Percentiles rank a stretch among this genome's conserved stretches.
Evolutionary conservation across 2,888 invertebrate species (phyloP).

Genomic region (Hybos culiciformis): DNA sequence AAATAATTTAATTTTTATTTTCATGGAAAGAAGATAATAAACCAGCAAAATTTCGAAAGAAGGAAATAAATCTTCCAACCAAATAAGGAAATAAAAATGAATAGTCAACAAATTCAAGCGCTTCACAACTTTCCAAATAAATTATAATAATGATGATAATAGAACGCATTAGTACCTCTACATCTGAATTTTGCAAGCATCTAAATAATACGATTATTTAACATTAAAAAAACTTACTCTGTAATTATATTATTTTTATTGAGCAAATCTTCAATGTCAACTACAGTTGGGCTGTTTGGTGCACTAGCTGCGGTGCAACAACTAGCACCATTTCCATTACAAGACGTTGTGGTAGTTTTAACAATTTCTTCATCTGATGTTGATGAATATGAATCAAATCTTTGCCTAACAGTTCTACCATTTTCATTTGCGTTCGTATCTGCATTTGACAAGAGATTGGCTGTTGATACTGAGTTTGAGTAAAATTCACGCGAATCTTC

Average conservation of each 20-base stretch:
- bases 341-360: conserved; percentile 17
- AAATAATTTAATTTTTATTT: background rate
- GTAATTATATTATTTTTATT: conserved; percentile 17
- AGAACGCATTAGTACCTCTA: background rate
- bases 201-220: conserved; percentile 13
- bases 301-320: conserved; percentile 25
- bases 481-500: background rate
- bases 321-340: conserved; percentile 26
- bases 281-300: conserved; percentile 32
- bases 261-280: conserved; percentile 52
- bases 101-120: too few relatives aligned
- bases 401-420: conserved; percentile 17
- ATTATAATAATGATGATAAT: too few relatives aligned
- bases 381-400: conserved; percentile 25
- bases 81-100: too few relatives aligned
- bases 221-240: conserved; percentile 10
- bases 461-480: conserved; percentile 21
- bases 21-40: too few relatives aligned
- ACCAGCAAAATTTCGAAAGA: too few relatives aligned
- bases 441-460: conserved; percentile 26
- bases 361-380: conserved; percentile 31
- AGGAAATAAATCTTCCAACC: too few relatives aligned
- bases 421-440: conserved; percentile 15
- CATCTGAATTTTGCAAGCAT: conserved; percentile 15
- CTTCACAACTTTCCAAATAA: too few relatives aligned